These are phyloP conservation scores for Metopia argyrocephala DNA, from an alignment of 2,888 invertebrate species.

Conservation along the genomic window DNA sequence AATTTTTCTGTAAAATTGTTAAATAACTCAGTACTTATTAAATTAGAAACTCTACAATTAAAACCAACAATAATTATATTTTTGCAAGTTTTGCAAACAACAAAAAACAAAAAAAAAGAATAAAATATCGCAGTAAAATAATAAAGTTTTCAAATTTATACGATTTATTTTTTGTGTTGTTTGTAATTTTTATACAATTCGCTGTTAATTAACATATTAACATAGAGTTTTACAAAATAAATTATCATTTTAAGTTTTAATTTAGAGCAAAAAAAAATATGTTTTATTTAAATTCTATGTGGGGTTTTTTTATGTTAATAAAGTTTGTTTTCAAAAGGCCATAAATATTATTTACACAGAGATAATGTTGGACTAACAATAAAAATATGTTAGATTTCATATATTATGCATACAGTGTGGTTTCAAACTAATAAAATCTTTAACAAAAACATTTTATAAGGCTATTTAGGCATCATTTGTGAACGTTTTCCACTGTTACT, in stretches of 20 bases:
- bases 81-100: not conserved
- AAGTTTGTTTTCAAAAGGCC: conserved; percentile 20
- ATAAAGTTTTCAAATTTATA: conserved; percentile 50
- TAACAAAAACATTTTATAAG: not conserved
- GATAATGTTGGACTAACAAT: not conserved
- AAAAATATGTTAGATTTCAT: conserved; percentile 58
- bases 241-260: conserved; percentile 23
- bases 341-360: conserved; percentile 50
- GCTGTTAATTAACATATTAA: conserved; percentile 63
- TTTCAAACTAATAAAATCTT: not conserved
- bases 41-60: not conserved
- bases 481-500: not conserved
- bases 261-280: conserved; percentile 29
- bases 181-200: conserved; percentile 1
- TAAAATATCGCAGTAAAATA: conserved; percentile 21
- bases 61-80: too few relatives aligned
- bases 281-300: conserved; percentile 34
- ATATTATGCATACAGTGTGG: not conserved
- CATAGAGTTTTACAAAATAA: conserved; percentile 52
- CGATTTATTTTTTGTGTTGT: conserved; percentile 25
- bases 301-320: conserved; percentile 9
- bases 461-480: not conserved
- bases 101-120: not conserved
- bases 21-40: conserved; percentile 41
- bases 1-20: conserved; percentile 37